Evolutionary conservation across 2,888 invertebrate species (phyloP), one percentile per base, ranked within the genome.

Genomic region (Lepeophtheirus nordmannii): DNA sequence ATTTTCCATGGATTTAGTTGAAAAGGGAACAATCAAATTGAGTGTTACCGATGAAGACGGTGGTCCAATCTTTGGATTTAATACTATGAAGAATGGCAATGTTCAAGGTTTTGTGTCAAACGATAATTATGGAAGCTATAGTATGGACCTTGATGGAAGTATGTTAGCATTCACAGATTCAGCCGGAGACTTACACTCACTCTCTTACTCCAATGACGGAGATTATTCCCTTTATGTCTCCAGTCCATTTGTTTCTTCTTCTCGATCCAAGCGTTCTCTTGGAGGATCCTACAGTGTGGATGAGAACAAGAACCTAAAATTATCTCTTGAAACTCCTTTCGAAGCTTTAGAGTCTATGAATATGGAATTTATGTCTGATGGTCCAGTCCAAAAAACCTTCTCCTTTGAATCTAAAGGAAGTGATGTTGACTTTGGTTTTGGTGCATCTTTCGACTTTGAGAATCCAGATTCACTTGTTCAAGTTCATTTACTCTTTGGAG

Each of bases 231-330:
- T 46, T 17, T 46, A n/a, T 8, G 53, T 46, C 14, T 46, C 53
- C 2, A 46, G 53, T 46, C 53, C 53, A n/a, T 46, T 46, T 17
- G n/a, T 46, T 1, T 46, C 53, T 46, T 30, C 30, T 30, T 8
- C 53, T 46, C 53, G 53, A 46, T 46, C 53, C 53, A 46, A 46
- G 17, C 53, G 53, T n/a, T 46, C 53, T n/a, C 53, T 46, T 14
- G 53, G 53, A n/a, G 53, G 53, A 46, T 46, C 53, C 53, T 46
- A 46, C 53, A 46, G 17, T 46, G 53, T 46, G 14, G 53, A 46
- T 46, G 53, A 46, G 53, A 17, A 46, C 53, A 46, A 46, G n/a
- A 46, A 46, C 8, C 17, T 46, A 46, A 46, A 46, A 17, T 14
- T 46, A 8, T 46, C 53, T 46, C 5, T 46, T 14, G 2, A 17